Conservation (phyloP, 1,140 invertebrate genomes). For the Procambarus clarkii region DNA sequence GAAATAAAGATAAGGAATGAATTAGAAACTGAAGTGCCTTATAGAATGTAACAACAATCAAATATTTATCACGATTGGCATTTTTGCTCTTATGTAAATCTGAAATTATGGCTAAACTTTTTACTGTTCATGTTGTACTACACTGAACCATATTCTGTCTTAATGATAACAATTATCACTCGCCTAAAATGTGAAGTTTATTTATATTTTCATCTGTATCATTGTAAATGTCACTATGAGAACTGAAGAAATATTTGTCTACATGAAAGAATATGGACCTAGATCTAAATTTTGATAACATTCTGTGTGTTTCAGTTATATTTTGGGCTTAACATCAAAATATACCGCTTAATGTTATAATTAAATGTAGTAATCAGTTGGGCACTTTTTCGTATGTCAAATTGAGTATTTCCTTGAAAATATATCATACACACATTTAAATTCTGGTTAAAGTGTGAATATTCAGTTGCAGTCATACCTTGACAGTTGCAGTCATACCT, state of each 20-base stretch:
- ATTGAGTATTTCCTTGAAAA: neutral
- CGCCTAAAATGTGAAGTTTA: neutral
- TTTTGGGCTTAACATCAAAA: neutral
- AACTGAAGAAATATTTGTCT: neutral
- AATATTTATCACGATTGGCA: neutral
- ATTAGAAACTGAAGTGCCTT: constrained; percentile 1
- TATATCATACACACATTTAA: neutral
- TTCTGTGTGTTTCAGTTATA: neutral
- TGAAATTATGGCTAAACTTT: neutral
- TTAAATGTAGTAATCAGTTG: neutral
- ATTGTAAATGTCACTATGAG: neutral
- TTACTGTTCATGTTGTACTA: neutral
- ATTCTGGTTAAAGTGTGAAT: neutral
- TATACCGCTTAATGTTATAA: neutral
- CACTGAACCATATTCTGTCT: neutral
- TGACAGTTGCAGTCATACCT: neutral
- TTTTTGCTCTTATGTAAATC: neutral
- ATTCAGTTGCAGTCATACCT: neutral
- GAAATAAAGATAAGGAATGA: neutral
- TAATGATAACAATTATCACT: neutral
- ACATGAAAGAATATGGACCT: neutral
- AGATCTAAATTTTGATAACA: neutral
- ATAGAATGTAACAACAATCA: constrained; percentile 1
- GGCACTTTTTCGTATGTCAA: neutral
- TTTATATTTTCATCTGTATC: neutral